Base-by-base conservation (phyloP, 2,888 invertebrate genomes). In the Caenorhabditis sp. region DNA sequence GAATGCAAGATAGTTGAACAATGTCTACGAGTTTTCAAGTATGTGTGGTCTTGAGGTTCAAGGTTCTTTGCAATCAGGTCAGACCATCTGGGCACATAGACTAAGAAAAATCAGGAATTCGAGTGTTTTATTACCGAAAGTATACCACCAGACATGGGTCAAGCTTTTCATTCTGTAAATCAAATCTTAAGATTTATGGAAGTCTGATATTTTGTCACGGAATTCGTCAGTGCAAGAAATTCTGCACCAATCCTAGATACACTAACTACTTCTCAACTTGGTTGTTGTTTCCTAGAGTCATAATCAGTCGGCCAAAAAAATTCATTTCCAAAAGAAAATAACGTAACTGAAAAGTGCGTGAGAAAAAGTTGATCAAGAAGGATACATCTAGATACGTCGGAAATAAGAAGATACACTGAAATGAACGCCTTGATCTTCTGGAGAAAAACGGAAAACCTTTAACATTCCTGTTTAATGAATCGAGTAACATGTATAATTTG, bases 401-500 rank as follows among this genome's bases (percentile, higher is more conserved):
- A 8, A 24, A 44, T 8, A n/a, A 19, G 22, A 61, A 61, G 41
- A 63, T n/a, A 44, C 1, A 61, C 31, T 35, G 54, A 41, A 16
- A 44, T 24, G 66, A 47, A 49, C 47, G 26, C 14, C 14, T 26
- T 54, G 54, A 54, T 54, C 44, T 35, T 19, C n/a, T 10, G 19
- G 19, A 51, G 47, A 38, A 49, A 38, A 28, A 64, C 41, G 7
- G n/a, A 26, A 38, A 58, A 24, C 19, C 24, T 66, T 35, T 35
- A 31, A 35, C 35, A 51, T 49, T 49, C 26, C 35, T 49, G 47
- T 68, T 41, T 59, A 74, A 66, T 66, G 75, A 75, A 59, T 66
- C 31, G 75, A 58, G 47, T 75, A 49, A 66, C 66, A 75, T 75
- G 76, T 76, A 76, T 76, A 76, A 76, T 76, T 68, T 76, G 66